Evolutionary conservation across 2,888 invertebrate genomes (phyloP), one percentile per base, ranked within the genome.

Genomic region (Drosophila anomelani): DNA sequence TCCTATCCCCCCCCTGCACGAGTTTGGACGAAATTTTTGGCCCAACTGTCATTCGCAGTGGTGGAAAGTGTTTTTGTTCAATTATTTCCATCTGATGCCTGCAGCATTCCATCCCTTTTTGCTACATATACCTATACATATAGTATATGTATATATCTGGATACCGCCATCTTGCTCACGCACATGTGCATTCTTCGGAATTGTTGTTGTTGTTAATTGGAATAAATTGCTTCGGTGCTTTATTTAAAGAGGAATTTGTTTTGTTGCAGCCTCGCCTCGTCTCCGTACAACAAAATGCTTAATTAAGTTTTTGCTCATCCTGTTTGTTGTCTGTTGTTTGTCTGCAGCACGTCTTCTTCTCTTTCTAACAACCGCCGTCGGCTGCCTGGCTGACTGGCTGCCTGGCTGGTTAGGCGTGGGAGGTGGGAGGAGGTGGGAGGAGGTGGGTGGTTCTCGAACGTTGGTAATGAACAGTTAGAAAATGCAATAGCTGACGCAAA

Each of bases 161-260:
- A 58, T 36, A 3, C 13, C 15, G 6, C 15, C n/a, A 2, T n/a
- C 47, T n/a, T 26, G 10, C 23, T 26, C 39, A 26, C 54, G 34
- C 54, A 46, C 39, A 23, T 26, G 32, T 59, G 38, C 29, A 69
- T 51, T 12, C 38, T 23, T 29, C 43, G 15, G 10, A 62, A 46
- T 47, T 74, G 58, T 67, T 72, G 54, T 63, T 78, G 44, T 63
- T 78, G 70, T 76, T 80, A 80, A 82, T 81, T 85, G 78, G 56
- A 75, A 68, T 72, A 80, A 84, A 84, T 76, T 76, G 72, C 78
- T 75, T 77, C 70, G 56, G 75, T 78, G 78, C 74, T 80, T 63
- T 51, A 49, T 51, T 78, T 71, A 73, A 72, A 54, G 41, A 36
- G 53, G 71, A 62, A 72, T 73, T 61, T 71, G 72, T 71, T 70